These are phyloP conservation scores for Temnothorax nylanderi DNA, from an alignment of 1,140 invertebrate genomes.

Conservation along the genomic window DNA sequence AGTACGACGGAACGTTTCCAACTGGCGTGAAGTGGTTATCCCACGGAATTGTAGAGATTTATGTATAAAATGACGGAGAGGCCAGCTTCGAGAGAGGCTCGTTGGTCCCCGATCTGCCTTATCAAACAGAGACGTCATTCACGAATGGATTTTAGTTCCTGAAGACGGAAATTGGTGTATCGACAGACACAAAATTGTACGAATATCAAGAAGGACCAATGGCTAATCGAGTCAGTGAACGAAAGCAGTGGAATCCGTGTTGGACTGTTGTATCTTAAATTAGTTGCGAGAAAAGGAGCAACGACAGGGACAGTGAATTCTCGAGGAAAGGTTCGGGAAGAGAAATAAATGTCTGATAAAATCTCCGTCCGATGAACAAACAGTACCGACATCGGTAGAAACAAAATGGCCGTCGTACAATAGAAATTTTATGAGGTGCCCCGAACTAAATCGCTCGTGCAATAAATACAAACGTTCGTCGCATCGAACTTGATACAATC, in stretches of 20 bases:
- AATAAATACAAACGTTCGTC: slow-evolving; percentile 4
- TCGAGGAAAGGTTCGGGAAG: neutral
- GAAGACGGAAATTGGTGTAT: slow-evolving; percentile 13
- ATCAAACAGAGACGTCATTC: neutral
- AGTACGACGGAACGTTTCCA: neutral
- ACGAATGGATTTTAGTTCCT: slow-evolving; percentile 34
- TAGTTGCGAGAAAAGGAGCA: neutral
- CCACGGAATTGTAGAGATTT: neutral
- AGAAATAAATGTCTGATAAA: neutral
- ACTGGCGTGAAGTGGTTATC: neutral
- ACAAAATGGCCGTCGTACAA: slow-evolving; percentile 50
- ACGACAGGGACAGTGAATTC: neutral
- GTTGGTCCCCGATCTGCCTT: neutral
- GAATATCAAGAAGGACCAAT: neutral
- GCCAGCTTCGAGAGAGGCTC: slow-evolving; percentile 34
- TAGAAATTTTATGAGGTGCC: neutral
- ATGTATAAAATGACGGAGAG: slow-evolving; percentile 18
- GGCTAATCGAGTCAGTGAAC: neutral
- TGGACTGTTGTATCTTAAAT: slow-evolving; percentile 8
- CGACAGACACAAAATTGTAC: neutral
- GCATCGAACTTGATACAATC: neutral
- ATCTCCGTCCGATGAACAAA: slow-evolving; percentile 16
- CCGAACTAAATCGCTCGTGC: neutral
- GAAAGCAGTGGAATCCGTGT: slow-evolving; percentile 1
- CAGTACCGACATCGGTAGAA: neutral